A percentile compares a stretch with the other conserved stretches of the same genome.
phyloP scores from a whole-genome alignment of 2,888 invertebrate species.

The Pachliopta kotzebuea region DNA sequence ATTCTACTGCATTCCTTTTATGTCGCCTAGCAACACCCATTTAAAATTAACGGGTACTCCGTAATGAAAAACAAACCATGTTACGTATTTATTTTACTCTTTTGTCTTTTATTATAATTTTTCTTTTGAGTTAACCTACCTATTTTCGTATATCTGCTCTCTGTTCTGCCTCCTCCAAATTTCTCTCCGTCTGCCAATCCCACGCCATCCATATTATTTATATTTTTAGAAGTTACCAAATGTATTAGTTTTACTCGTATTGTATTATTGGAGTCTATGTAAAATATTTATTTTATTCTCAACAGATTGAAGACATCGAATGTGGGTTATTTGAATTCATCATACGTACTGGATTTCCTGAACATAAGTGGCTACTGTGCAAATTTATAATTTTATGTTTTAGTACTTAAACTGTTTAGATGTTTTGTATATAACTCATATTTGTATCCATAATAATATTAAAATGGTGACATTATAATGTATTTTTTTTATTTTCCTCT shows the following conservation, averaged over 20 bases:
- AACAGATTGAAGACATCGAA: not conserved
- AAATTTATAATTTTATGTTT: not conserved
- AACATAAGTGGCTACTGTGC: conserved; percentile 1
- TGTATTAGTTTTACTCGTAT: no score
- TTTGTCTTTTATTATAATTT: no score
- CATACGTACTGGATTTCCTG: not conserved
- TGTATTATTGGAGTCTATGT: no score
- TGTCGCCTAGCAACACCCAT: conserved; percentile 3
- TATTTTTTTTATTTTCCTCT: no score
- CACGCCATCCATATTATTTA: no score
- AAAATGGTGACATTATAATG: conserved; percentile 1
- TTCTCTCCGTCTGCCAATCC: no score
- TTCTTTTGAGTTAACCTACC: no score
- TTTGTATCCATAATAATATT: not conserved
- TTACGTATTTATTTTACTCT: not conserved
- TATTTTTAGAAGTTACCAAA: no score
- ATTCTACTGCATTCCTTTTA: not conserved
- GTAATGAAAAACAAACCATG: not conserved
- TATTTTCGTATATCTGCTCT: no score
- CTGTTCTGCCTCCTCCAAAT: no score
- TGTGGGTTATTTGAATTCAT: not conserved
- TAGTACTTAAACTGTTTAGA: not conserved
- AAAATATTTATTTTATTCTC: not conserved
- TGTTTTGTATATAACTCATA: not conserved
- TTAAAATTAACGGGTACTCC: not conserved